phyloP scores from a whole-genome alignment of 2,797 vertebrate species.

The Platyrinchus mystaceus region DNA sequence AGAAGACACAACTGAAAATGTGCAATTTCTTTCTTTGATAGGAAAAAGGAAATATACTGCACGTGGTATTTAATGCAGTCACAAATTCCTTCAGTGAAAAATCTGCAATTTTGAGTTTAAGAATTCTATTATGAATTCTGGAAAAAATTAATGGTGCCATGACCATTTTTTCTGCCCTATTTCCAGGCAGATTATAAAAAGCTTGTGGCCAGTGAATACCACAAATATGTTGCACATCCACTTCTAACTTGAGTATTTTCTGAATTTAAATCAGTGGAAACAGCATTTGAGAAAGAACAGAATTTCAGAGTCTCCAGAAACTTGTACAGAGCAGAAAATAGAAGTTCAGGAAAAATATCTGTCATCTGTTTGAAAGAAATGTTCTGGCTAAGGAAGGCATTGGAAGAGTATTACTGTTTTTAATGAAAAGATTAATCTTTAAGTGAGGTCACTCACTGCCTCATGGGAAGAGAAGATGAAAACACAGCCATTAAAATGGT shows the following conservation, averaged over 20 bases:
- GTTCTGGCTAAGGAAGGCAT: neutral
- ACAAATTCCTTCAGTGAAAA: neutral
- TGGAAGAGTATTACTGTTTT: neutral
- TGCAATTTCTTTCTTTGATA: neutral
- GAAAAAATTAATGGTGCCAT: neutral
- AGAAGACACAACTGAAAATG: neutral
- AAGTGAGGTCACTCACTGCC: neutral
- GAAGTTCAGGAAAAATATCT: neutral
- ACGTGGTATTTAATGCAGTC: neutral
- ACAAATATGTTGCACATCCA: neutral
- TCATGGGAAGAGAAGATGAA: neutral
- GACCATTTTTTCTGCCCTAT: fast-evolving
- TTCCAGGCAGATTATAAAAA: neutral
- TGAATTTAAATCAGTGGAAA: neutral
- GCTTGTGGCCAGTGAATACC: neutral
- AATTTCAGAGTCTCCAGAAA: neutral
- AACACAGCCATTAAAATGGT: neutral
- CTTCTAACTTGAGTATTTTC: neutral
- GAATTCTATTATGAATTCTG: neutral
- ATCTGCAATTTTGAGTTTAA: neutral
- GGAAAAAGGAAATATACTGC: neutral
- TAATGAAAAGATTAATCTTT: neutral
- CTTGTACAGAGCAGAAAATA: neutral
- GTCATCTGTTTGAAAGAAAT: neutral
- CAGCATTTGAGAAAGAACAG: neutral